phyloP scores from a whole-genome alignment of 2,113 vertebrate genomes.

The Melanocharis versteri region DNA sequence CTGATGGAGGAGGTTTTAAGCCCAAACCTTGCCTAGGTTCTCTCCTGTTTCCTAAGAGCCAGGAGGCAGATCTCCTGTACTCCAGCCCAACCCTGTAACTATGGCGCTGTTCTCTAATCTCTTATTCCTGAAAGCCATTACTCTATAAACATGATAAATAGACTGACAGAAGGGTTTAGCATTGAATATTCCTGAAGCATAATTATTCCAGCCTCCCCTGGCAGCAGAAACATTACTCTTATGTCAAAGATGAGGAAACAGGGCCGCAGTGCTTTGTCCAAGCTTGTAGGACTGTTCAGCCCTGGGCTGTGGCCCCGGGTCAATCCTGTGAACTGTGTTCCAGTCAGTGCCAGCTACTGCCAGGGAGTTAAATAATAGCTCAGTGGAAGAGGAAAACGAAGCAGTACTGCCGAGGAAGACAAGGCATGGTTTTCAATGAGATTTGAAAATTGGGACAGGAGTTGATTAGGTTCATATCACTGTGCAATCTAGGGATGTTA shows the following conservation, averaged over 20 bases:
- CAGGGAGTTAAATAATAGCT: neutral
- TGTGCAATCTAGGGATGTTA: neutral
- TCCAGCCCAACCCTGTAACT: neutral
- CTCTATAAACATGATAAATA: neutral
- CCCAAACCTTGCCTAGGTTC: neutral
- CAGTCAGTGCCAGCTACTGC: neutral
- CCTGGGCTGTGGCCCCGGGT: neutral
- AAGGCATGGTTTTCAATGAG: slow-evolving; percentile 12
- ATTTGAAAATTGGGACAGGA: neutral
- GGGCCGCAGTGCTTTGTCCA: neutral
- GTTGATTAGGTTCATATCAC: neutral
- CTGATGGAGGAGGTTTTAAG: neutral
- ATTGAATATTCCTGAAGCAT: neutral
- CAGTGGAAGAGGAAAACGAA: slow-evolving; percentile 1
- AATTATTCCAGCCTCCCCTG: neutral
- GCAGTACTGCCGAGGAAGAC: neutral
- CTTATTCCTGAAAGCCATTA: neutral
- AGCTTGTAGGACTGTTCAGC: neutral
- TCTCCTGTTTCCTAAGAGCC: neutral
- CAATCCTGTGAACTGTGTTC: neutral
- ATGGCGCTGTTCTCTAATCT: neutral
- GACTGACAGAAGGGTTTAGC: neutral
- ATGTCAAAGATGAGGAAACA: neutral
- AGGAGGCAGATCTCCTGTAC: neutral
- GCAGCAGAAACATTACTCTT: neutral